Evolutionary conservation across 2,888 invertebrate genomes (phyloP).

Genomic region (Xestobium rufovillosum): DNA sequence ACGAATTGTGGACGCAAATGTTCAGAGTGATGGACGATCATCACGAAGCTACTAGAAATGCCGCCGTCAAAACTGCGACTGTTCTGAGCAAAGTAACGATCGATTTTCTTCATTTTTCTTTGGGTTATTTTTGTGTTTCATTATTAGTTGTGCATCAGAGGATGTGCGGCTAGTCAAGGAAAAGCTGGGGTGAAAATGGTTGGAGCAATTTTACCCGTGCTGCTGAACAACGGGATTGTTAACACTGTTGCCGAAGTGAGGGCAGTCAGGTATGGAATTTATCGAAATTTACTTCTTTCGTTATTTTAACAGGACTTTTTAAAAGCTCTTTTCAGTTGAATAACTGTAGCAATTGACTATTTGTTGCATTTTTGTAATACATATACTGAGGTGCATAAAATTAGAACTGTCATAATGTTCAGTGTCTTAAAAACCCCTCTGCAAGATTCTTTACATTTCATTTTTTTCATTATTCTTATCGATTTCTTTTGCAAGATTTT

Average conservation of each 20-base stretch:
- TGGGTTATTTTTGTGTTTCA: slow-evolving; percentile 26
- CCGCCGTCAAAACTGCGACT: slow-evolving; percentile 64
- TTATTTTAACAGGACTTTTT: too few species aligned
- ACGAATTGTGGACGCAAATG: slow-evolving; percentile 70
- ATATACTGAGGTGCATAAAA: slow-evolving; percentile 3
- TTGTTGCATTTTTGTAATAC: too few species aligned
- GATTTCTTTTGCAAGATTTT: too few species aligned
- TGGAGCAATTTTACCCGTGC: slow-evolving; percentile 67
- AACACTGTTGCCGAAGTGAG: slow-evolving; percentile 74
- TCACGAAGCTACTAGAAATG: slow-evolving; percentile 75
- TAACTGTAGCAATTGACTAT: too few species aligned
- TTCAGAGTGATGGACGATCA: slow-evolving; percentile 93
- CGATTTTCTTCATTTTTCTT: not conserved
- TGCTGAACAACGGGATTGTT: slow-evolving; percentile 72
- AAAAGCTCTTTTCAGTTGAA: too few species aligned
- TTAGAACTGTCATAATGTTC: slow-evolving; percentile 4
- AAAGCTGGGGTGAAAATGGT: slow-evolving; percentile 67
- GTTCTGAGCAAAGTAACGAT: slow-evolving; percentile 62
- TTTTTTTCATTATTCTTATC: too few species aligned
- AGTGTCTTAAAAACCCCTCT: too few species aligned
- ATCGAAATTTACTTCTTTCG: too few species aligned
- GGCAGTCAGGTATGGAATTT: slow-evolving; percentile 62
- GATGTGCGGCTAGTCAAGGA: slow-evolving; percentile 61
- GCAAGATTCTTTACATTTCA: too few species aligned
- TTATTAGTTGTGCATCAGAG: slow-evolving; percentile 65